Evolutionary conservation across 2,797 vertebrate genomes (phyloP), one percentile per base, ranked within the genome.

Genomic region (Enteromius mattozi): DNA sequence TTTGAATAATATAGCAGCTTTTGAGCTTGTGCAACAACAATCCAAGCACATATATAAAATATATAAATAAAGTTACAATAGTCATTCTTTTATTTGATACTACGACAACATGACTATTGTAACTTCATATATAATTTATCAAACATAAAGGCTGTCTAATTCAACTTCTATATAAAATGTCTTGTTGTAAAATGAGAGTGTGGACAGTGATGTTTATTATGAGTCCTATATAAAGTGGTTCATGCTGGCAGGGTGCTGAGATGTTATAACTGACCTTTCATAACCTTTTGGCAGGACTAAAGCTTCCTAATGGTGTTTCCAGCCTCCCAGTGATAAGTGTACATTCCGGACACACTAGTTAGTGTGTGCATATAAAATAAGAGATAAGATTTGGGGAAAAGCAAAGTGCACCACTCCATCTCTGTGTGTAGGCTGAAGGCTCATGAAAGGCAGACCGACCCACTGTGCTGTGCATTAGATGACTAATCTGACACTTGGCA

Each of bases 401-500:
- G 81, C 77, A 88, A 93, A 93, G 93, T 90, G 88, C 89, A 91
- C 91, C 78, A 87, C 92, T 94, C 92, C 93, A 92, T 93, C 91
- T 92, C 93, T 88, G 92, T 92, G 91, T 92, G 91, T 92, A 80
- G 89, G 89, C 80, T 88, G 83, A 84, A 79, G 65, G 74, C 86
- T 76, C 77, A 85, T 88, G 77, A 92, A 91, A 87, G 86, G 89
- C 87, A 86, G 80, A 42, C 61, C 65, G 72, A 78, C 71, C 37
- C 77, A 14, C 51, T 4, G 45, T 1, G 5, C 66, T 6, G 33
- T 74, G 78, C 65, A 51, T 83, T 56, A 86, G 68, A 86, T 81
- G 85, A 84, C 37, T 83, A 85, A 84, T 69, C 47, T 72, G 35
- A 24, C 42, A 51, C 37, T 77, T 72, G 80, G 69, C 61, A 75